Evolutionary conservation across 2,113 vertebrate species (phyloP).

Genomic region (Rana temporaria): DNA sequence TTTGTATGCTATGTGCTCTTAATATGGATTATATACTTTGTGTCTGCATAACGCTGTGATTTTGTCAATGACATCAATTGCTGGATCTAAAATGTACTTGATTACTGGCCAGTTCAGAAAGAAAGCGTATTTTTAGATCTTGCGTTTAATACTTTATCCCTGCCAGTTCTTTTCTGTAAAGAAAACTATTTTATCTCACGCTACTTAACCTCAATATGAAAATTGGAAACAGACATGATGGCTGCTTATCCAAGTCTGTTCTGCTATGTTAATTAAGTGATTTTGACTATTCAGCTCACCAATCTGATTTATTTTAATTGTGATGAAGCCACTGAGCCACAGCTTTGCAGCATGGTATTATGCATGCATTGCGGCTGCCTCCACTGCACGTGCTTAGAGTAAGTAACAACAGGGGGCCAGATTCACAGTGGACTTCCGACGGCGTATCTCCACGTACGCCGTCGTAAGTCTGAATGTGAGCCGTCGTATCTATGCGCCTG

Average conservation of each 20-base stretch:
- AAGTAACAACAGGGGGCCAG: too few relatives aligned
- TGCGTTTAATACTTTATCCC: slow-evolving; percentile 25
- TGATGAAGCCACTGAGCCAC: not conserved
- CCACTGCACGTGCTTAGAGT: not conserved
- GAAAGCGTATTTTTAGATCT: slow-evolving; percentile 44
- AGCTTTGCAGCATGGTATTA: not conserved
- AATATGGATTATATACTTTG: slow-evolving; percentile 10
- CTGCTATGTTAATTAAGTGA: slow-evolving; percentile 37
- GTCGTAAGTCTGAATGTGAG: too few relatives aligned
- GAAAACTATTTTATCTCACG: slow-evolving; percentile 49
- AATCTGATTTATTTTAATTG: slow-evolving; percentile 49
- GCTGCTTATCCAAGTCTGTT: slow-evolving; percentile 29
- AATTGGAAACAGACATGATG: slow-evolving; percentile 30
- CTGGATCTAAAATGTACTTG: not conserved
- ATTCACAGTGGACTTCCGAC: too few relatives aligned
- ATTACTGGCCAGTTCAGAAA: slow-evolving; percentile 24
- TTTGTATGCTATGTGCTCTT: not conserved
- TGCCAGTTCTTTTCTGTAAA: slow-evolving; percentile 31
- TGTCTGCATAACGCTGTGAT: not conserved
- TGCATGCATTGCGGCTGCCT: not conserved
- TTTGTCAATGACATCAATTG: slow-evolving; percentile 31
- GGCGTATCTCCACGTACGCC: too few relatives aligned
- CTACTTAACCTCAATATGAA: slow-evolving; percentile 52
- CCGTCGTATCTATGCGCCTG: too few relatives aligned
- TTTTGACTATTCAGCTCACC: slow-evolving; percentile 11